Conservation (phyloP, 30 jellyfish, hydroid and myxozoan species). For the Chironex yamaguchii region DNA sequence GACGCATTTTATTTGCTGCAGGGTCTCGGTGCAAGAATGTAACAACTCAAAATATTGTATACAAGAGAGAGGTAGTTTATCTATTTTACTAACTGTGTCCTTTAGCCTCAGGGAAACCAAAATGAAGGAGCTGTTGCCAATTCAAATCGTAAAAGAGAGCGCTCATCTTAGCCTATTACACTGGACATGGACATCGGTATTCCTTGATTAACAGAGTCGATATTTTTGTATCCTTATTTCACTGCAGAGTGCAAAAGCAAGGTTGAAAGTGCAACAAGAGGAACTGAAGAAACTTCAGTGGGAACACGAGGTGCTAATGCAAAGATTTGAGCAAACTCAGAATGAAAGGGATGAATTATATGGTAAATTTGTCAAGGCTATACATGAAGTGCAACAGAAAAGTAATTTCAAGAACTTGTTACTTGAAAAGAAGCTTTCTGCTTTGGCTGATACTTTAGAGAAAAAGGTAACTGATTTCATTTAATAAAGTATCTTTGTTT, state of each 20-base stretch:
- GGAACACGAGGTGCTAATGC: conserved; percentile 98
- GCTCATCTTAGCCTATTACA: too few species aligned
- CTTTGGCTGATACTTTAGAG: conserved; percentile 93
- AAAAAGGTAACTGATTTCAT: conserved; percentile 97
- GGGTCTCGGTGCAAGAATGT: too few species aligned
- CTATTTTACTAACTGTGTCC: too few species aligned
- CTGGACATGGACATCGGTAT: too few species aligned
- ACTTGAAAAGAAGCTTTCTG: conserved; percentile 87
- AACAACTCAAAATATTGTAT: too few species aligned
- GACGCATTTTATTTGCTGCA: too few species aligned
- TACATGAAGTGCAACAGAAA: conserved; percentile 98
- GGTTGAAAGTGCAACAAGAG: conserved; percentile 90
- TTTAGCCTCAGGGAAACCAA: too few species aligned
- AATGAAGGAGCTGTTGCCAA: too few species aligned
- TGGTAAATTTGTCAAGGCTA: conserved; percentile 89
- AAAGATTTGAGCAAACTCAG: conserved; percentile 93
- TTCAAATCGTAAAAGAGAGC: too few species aligned
- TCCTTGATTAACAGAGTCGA: too few species aligned
- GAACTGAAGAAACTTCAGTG: conserved; percentile 92
- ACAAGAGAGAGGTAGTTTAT: too few species aligned
- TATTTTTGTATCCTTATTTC: too few species aligned
- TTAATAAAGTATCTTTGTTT: background rate
- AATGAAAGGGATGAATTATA: conserved; percentile 93
- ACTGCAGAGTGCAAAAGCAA: conserved; percentile 88
- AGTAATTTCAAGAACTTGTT: conserved; percentile 94